phyloP scores from a whole-genome alignment of 1,140 invertebrate genomes.

The Charaxes varanes region DNA sequence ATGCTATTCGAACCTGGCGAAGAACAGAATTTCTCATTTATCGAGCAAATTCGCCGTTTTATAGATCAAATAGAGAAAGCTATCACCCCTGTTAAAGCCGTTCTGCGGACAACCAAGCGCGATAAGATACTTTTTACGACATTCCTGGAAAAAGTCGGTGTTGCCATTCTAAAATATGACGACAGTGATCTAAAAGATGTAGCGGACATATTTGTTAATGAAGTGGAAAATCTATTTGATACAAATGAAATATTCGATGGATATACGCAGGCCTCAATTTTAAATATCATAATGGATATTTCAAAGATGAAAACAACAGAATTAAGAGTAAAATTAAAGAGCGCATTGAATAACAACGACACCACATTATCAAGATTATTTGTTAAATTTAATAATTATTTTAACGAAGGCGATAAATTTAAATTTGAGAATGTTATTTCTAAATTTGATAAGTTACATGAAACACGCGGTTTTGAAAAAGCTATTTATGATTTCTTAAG shows the following conservation, averaged over 20 bases:
- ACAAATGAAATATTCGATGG: not conserved
- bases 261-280: not conserved
- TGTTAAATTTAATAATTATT: not conserved
- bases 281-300: not conserved
- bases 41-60: constrained; percentile 1
- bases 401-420: not conserved
- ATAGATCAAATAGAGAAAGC: constrained; percentile 5
- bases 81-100: not conserved
- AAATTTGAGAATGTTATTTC: not conserved
- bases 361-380: not conserved
- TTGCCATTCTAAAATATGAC: constrained; percentile 2
- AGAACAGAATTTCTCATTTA: not conserved
- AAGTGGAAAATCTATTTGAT: not conserved
- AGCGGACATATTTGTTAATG: not conserved
- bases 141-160: constrained; percentile 3
- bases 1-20: constrained; percentile 5
- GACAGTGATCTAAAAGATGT: not conserved
- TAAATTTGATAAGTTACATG: not conserved
- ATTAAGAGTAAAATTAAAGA: not conserved
- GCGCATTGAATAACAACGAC: not conserved
- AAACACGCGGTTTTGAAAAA: not conserved
- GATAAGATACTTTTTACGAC: not conserved
- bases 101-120: not conserved
- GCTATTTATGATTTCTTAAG: too few relatives aligned
- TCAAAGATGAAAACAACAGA: not conserved